Evolutionary conservation across 2,113 vertebrate species (phyloP), one percentile per base, ranked within the genome.

Genomic region (Ivindomyrus marchei): DNA sequence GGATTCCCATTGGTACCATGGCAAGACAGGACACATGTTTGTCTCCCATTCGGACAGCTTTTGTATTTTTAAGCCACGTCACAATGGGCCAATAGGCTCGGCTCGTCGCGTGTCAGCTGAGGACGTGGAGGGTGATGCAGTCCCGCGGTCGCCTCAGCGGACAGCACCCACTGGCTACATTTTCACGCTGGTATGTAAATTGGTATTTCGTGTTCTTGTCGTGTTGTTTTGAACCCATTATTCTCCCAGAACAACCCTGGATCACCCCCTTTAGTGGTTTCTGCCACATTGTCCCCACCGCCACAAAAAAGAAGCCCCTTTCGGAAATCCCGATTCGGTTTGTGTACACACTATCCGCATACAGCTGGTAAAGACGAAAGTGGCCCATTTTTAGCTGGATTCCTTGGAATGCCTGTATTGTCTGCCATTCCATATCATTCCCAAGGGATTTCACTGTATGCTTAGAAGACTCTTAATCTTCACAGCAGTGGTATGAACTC

Each of bases 181-280:
- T 58, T 66, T 19, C 39, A 36, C 13, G 46, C 21, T 17, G 88
- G 70, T 52, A 89, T 80, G 46, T 80, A 89, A 89, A 89, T 89
- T 89, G 88, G 70, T 80, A 36, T 80, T 49, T 66, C 27, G 74
- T n/a, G 3, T 21, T 31, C 66, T 89, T 74, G 5, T 4, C 4
- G 17, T 89, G 47, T 47, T 80, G 45, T 89, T 80, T 89, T 89
- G 27, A 80, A 80, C 88, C 70, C 70, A 39, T 31, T 27, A 80
- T 62, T 49, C 62, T 39, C 62, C 66, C 66, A 31, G 62, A 89
- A 17, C 45, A 74, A 47, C 66, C 70, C 52, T 89, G 88, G 70
- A 77, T 89, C 27, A 52, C 88, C 88, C 49, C 66, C 17, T 36
- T 77, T n/a, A 36, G 66, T 36, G 66, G 66, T 50, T 80, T 42